These are phyloP conservation scores for Himalopsyche tibetana DNA, from an alignment of 2,888 invertebrate species.

Conservation along the genomic window DNA sequence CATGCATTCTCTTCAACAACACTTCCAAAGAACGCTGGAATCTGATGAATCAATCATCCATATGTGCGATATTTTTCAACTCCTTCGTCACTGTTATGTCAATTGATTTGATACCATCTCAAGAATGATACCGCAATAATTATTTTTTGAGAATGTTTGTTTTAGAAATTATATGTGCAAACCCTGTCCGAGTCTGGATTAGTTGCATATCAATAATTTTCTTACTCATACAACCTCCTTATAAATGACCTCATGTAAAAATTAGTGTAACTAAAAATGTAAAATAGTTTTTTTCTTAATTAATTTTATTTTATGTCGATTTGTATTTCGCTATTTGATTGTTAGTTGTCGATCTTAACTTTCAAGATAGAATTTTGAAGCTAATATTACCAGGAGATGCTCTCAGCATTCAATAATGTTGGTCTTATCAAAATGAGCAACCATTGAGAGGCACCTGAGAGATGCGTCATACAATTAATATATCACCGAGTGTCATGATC, in stretches of 20 bases:
- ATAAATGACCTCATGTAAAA: constrained; percentile 26
- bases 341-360: neutral
- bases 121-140: neutral
- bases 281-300: constrained; percentile 1
- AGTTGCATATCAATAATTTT: neutral
- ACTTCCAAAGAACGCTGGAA: neutral
- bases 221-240: constrained; percentile 22
- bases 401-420: neutral
- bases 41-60: neutral
- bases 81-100: neutral
- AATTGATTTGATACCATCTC: neutral
- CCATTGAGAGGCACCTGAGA: too few relatives aligned
- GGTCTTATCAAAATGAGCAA: neutral
- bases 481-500: too few relatives aligned
- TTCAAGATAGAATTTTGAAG: neutral
- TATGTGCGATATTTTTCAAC: neutral
- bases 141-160: neutral
- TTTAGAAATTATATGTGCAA: neutral
- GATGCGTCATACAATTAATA: too few relatives aligned
- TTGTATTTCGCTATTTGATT: neutral
- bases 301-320: neutral
- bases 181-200: neutral
- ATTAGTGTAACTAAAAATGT: neutral
- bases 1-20: neutral
- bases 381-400: neutral